Percentiles rank a stretch among this genome's conserved stretches.
Conservation (phyloP, 2,113 vertebrate genomes). For the Thalassarche chlororhynchos region DNA sequence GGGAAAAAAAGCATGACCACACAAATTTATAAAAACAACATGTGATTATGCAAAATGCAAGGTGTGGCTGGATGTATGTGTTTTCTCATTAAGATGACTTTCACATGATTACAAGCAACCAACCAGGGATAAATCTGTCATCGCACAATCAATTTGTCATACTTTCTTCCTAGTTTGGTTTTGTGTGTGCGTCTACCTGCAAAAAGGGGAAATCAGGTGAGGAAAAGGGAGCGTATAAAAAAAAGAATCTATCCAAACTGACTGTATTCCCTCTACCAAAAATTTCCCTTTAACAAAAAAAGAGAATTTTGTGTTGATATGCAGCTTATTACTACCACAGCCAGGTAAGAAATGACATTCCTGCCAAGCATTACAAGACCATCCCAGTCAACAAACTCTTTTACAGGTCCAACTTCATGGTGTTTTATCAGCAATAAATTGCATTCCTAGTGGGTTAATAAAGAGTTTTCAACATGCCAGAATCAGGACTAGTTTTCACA, state of each 20-base stretch:
- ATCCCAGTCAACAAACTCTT: neutral
- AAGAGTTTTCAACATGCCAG: neutral
- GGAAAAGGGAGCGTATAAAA: neutral
- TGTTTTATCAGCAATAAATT: neutral
- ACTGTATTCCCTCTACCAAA: neutral
- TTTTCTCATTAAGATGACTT: neutral
- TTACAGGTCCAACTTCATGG: neutral
- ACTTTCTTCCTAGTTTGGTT: neutral
- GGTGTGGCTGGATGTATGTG: neutral
- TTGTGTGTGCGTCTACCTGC: neutral
- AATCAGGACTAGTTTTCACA: neutral
- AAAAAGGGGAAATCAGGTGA: neutral
- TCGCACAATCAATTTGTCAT: neutral
- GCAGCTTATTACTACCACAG: neutral
- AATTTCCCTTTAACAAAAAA: neutral
- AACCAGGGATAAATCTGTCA: neutral
- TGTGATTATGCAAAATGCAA: slow-evolving; percentile 11
- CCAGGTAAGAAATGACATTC: neutral
- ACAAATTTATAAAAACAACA: neutral
- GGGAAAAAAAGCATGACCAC: neutral
- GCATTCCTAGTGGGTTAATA: neutral
- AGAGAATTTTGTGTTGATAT: neutral
- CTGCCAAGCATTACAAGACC: neutral
- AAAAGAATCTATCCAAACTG: neutral
- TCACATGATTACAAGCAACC: neutral